Evolutionary conservation across 2,113 vertebrate species (phyloP), one percentile per base, ranked within the genome.

Genomic region (Oncorhynchus mykiss): DNA sequence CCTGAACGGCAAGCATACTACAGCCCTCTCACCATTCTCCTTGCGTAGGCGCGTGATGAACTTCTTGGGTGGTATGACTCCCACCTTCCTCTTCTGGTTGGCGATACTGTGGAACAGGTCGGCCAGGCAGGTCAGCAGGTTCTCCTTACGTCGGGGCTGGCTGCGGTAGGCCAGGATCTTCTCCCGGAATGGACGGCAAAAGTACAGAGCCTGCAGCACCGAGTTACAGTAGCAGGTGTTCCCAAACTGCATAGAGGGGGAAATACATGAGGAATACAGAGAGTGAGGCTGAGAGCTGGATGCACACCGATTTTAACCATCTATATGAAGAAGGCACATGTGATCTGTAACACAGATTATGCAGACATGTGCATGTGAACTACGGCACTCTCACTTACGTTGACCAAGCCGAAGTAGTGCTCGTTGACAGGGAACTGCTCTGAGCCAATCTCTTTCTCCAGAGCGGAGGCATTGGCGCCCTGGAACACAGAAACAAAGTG

Each of bases 401-500:
- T 99, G 93, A 99, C 97, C 94, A 99, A 93, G 87, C 97, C 97
- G 66, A 99, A 99, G 92, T 99, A 99, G 94, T 99, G 97, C 85
- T 99, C 97, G 93, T 99, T 99, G 93, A 99, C 96, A 76, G 97
- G 97, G 93, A 99, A 99, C 95, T 99, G 97, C 95, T 99, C 97
- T 93, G 96, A 97, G 90, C 97, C 97, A 94, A 99, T 99, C 94
- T 99, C 97, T 98, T 99, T 99, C 93, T 98, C 97, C 96, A 99
- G 96, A 95, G 97, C 96, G 95, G 97, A 99, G 97, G 97, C 97
- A 98, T 99, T 99, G 96, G 96, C 97, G 97, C 97, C 97, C 97
- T 99, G 78, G 64, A 82, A 86, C 75, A 80, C 71, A 70, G 39
- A 45, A 45, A 11, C 39, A 45, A 45, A 11, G 16, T 45, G 9